These are phyloP conservation scores for Petrophora chlorosata DNA, from an alignment of 2,888 invertebrate genomes.

Conservation along the genomic window DNA sequence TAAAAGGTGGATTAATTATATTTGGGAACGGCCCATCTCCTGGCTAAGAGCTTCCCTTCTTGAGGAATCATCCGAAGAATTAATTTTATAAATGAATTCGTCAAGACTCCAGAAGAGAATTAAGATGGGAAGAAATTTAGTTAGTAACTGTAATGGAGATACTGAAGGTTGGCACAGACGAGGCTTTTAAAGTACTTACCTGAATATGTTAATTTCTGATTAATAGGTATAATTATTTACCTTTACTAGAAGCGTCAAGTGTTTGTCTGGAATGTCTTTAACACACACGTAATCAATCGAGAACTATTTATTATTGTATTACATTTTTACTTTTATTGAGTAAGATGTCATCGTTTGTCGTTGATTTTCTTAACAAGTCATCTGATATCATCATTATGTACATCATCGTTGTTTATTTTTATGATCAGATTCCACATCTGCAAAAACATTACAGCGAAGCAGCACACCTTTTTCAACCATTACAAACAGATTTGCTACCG, in stretches of 20 bases:
- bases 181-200: conserved; percentile 30
- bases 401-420: not conserved
- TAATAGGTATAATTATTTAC: too few relatives aligned
- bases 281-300: too few relatives aligned
- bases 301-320: too few relatives aligned
- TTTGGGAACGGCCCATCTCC: conserved; percentile 55
- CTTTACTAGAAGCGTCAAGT: too few relatives aligned
- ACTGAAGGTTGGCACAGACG: conserved; percentile 36
- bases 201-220: conserved; percentile 39
- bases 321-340: not conserved
- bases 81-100: conserved; percentile 64
- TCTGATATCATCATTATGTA: too few relatives aligned
- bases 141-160: conserved; percentile 41
- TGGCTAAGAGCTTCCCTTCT: conserved; percentile 50
- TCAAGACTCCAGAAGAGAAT: conserved; percentile 57
- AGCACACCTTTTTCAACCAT: not conserved
- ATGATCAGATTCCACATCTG: not conserved
- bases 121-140: conserved; percentile 50
- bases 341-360: too few relatives aligned
- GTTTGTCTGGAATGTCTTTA: too few relatives aligned
- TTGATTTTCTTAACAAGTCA: too few relatives aligned
- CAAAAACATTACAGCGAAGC: too few relatives aligned
- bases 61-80: conserved; percentile 48
- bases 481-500: not conserved
- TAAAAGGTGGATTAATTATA: conserved; percentile 65